A percentile compares a stretch with the other conserved stretches of the same genome.
phyloP scores from a whole-genome alignment of 2,797 vertebrate genomes.

The Pseudomugil tenellus region DNA sequence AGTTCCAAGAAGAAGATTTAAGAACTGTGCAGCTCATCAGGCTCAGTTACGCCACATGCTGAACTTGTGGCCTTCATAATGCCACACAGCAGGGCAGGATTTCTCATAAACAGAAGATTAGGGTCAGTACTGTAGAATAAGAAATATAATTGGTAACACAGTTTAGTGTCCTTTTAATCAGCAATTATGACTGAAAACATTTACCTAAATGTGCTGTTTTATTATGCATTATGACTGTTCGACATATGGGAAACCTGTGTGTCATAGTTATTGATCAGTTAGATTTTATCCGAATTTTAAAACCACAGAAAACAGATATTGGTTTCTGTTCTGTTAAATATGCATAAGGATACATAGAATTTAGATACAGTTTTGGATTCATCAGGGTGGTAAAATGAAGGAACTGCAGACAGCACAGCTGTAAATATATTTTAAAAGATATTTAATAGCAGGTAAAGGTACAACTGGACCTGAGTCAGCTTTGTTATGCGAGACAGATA shows the following conservation, averaged over 20 bases:
- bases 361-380: too few species aligned
- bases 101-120: constrained; percentile 64
- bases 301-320: too few species aligned
- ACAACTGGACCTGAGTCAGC: not conserved
- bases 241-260: too few species aligned
- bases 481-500: not conserved
- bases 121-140: constrained; percentile 56
- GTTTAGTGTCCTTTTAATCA: constrained; percentile 16
- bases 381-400: not conserved
- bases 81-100: constrained; percentile 33
- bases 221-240: too few species aligned
- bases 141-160: not conserved
- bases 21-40: constrained; percentile 33
- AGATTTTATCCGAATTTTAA: too few species aligned
- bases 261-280: too few species aligned
- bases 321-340: not conserved
- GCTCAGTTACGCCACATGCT: constrained; percentile 62
- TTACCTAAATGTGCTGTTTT: not conserved
- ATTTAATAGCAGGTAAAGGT: not conserved
- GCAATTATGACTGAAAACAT: not conserved
- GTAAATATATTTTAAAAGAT: not conserved
- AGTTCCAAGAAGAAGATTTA: constrained; percentile 38
- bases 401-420: not conserved
- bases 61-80: constrained; percentile 54
- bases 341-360: too few species aligned